These are phyloP conservation scores for Echeneis naucrates DNA, from an alignment of 2,797 vertebrate species.

Conservation along the genomic window DNA sequence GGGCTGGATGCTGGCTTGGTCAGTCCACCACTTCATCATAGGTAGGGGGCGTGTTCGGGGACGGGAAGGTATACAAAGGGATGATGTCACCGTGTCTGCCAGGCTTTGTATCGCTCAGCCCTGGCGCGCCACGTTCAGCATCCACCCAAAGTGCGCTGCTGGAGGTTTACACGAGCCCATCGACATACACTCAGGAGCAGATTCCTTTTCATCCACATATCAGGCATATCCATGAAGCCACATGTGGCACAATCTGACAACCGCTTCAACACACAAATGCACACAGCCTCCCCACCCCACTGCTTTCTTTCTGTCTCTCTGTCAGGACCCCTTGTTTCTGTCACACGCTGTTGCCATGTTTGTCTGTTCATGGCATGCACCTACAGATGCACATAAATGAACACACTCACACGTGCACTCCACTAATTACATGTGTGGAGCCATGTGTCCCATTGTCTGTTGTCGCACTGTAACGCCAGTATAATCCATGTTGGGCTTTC, in stretches of 20 bases:
- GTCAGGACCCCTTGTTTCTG: slow-evolving; percentile 24
- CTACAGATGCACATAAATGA: slow-evolving; percentile 10
- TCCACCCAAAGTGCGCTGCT: slow-evolving; percentile 40
- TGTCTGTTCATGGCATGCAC: slow-evolving; percentile 33
- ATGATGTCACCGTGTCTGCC: slow-evolving; percentile 85
- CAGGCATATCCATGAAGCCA: not conserved
- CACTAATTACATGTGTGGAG: slow-evolving; percentile 41
- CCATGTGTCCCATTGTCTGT: slow-evolving; percentile 61
- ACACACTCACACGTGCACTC: slow-evolving; percentile 5
- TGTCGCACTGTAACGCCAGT: slow-evolving; percentile 30
- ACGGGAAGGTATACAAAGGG: slow-evolving; percentile 75
- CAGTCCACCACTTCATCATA: slow-evolving; percentile 64
- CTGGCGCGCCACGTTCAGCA: slow-evolving; percentile 42
- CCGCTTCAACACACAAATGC: not conserved
- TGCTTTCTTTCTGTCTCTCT: not conserved
- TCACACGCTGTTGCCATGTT: slow-evolving; percentile 51
- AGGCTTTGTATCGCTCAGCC: slow-evolving; percentile 70
- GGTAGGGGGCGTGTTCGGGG: slow-evolving; percentile 74
- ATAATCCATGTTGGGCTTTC: slow-evolving; percentile 37
- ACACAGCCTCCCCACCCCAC: not conserved
- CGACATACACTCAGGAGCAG: not conserved
- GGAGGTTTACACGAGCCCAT: not conserved
- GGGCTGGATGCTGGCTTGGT: slow-evolving; percentile 7
- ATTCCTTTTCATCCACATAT: not conserved
- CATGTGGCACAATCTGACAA: slow-evolving; percentile 10